Conservation (phyloP, 2,888 invertebrate species). For the Drosophila setosimentum region DNA sequence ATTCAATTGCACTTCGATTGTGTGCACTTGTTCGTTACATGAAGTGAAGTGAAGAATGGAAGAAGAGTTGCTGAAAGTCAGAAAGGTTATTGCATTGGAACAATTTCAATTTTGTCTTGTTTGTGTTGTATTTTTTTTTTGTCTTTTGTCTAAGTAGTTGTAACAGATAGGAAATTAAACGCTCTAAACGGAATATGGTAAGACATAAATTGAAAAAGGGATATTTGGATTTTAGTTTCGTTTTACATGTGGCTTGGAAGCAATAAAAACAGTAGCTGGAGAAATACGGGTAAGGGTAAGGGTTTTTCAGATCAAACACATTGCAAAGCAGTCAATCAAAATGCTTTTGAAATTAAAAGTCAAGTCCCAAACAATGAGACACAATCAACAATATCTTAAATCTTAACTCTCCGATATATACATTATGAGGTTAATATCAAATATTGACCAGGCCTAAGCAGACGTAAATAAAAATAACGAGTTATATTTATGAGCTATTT, state of each 20-base stretch:
- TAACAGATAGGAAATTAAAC: constrained; percentile 13
- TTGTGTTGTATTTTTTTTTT: neutral
- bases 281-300: neutral
- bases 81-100: constrained; percentile 35
- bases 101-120: constrained; percentile 5
- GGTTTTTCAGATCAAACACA: neutral
- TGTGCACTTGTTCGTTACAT: constrained; percentile 40
- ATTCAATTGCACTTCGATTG: constrained; percentile 64
- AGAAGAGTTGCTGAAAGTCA: constrained; percentile 3
- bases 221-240: constrained; percentile 13
- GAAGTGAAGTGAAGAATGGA: constrained; percentile 3
- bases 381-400: constrained; percentile 37
- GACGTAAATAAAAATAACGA: constrained; percentile 28
- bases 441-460: constrained; percentile 20
- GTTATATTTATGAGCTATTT: constrained; percentile 64
- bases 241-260: neutral
- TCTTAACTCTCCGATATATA: neutral
- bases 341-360: constrained; percentile 34
- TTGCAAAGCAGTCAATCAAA: neutral
- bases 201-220: constrained; percentile 25
- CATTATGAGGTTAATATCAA: constrained; percentile 15
- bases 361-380: constrained; percentile 36
- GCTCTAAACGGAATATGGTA: constrained; percentile 30
- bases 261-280: constrained; percentile 26
- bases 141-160: constrained; percentile 1